Evolutionary conservation across 2,888 invertebrate species (phyloP).

Genomic region (Nomada ferruginata): DNA sequence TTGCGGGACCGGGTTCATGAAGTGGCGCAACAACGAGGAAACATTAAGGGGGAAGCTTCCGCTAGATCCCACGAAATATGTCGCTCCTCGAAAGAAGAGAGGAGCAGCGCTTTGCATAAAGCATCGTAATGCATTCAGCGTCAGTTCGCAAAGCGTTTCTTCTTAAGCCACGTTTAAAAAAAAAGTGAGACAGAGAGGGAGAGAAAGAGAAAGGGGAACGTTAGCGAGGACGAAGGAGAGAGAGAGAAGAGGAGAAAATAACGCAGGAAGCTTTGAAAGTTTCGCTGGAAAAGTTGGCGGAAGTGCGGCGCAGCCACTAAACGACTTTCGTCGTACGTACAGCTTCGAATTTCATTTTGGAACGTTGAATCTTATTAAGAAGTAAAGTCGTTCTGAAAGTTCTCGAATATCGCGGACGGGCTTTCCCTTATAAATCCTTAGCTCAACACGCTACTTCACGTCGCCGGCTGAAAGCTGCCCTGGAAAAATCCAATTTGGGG

Average conservation of each 20-base stretch:
- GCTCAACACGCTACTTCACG: constrained; percentile 63
- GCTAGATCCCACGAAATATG: constrained; percentile 39
- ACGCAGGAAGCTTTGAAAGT: constrained; percentile 66
- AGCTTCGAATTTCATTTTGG: constrained; percentile 74
- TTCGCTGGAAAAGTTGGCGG: constrained; percentile 65
- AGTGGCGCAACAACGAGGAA: constrained; percentile 32
- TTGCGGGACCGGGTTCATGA: background rate
- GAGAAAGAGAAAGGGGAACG: constrained; percentile 4
- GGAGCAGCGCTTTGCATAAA: constrained; percentile 41
- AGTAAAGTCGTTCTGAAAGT: constrained; percentile 73
- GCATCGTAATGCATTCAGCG: constrained; percentile 63
- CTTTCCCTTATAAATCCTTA: constrained; percentile 68
- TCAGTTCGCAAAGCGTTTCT: constrained; percentile 53
- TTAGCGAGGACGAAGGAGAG: constrained; percentile 31
- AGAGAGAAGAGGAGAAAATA: constrained; percentile 30
- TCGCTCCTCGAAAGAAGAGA: constrained; percentile 25
- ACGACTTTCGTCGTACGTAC: constrained; percentile 67
- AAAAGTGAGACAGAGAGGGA: background rate
- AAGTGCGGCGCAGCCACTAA: constrained; percentile 62
- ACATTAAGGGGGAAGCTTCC: constrained; percentile 39
- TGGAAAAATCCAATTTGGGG: constrained; percentile 66
- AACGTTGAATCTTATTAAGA: constrained; percentile 75
- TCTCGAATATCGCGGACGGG: constrained; percentile 69
- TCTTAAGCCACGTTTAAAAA: constrained; percentile 37
- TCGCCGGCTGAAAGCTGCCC: constrained; percentile 48